Base-by-base conservation (phyloP, 2,797 vertebrate species). In the Thripadectes ignobilis region DNA sequence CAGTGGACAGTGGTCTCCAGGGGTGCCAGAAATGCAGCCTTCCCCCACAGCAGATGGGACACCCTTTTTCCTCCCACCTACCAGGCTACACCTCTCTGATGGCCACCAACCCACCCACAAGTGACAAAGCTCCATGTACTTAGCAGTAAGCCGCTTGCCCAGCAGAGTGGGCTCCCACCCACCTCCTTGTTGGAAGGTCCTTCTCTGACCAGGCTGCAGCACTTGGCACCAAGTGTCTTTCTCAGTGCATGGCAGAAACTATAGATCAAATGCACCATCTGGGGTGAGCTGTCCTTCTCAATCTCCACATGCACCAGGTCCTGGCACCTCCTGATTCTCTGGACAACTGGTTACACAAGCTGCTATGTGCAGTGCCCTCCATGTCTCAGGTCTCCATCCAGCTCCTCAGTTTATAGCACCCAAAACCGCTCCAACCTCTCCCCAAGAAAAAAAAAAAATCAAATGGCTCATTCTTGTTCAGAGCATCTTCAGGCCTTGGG, bases 311-410 rank as follows among this genome's bases (percentile, higher is more conserved):
- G 14, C 5, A 2, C 36, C 24, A 29, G n/a, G 51, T 19, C 38
- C 49, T 17, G 26, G 39, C 36, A 54, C 58, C 12, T 1, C 10
- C 48, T 10, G 9, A 23, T 21, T 20, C 67, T 15, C 84, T 52
- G 49, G 23, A 21, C 15, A 79, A 22, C 34, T 17, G 16, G 34
- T 38, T 45, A 4, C 12, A 3, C 32, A 9, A 59, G 58, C 43
- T 49, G 32, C 57, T 34, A 1, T 0, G 0, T 18, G 27, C 51
- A 26, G 49, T 9, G 7, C n/a, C 39, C 46, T 59, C 63, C 2
- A 1, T 2, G 12, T 6, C 66, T 46, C 77, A 41, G 23, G 10
- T 43, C 39, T 63, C 62, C 41, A 24, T 6, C 12, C 75, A 71
- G 61, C 17, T 65, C 45, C 32, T 48, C 29, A 12, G 34, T 7